Evolutionary conservation across 2,888 invertebrate genomes (phyloP), one percentile per base, ranked within the genome.

Genomic region (Catocala sponsa): DNA sequence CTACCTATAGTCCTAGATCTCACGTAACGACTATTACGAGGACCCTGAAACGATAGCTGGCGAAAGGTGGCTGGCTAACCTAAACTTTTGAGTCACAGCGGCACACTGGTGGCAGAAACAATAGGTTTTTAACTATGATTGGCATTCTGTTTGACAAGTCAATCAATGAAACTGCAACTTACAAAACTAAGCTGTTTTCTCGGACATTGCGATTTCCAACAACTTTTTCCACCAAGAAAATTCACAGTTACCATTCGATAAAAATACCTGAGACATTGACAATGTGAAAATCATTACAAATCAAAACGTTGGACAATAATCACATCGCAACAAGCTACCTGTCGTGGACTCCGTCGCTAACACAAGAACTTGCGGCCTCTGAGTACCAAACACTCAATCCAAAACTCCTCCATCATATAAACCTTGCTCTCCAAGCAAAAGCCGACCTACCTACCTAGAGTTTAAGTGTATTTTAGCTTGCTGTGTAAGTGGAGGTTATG

Each of bases 201-300:
- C 25, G n/a, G 10, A 7, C 25, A n/a, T 25, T 7, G 10, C 32
- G 2, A 32, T 6, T 25, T 48, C n/a, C 25, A n/a, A 32, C n/a
- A 35, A n/a, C 9, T 11, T 7, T 6, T 49, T 7, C 13, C 11
- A 41, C 12, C 6, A 12, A 55, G 10, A 44, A 48, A 65, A 54
- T 47, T 59, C 43, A 57, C 15, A 53, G 50, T 55, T 32, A 55
- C 6, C 11, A 59, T 10, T 1, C 12, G 44, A 74, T 65, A 76
- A 70, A 74, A 74, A 75, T 75, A 38, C 59, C 54, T 53, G 7
- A 32, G 47, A 11, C 15, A 35, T 15, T 33, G 53, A 76, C 72
- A 76, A 74, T 72, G 63, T 69, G 63, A 79, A 74, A 74, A 73
- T 79, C 64, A 62, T 76, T 79, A 69, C 70, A 77, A 79, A 77